phyloP scores from a whole-genome alignment of 2,113 vertebrate species.

The human (Homo sapiens) region GRCh38 chr3:94784001-94784500 shows the following conservation, averaged over 20 bases:
- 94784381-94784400: not conserved
- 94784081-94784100: not conserved
- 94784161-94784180: not conserved
- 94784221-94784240: not conserved
- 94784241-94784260: not conserved
- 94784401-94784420: not conserved
- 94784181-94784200: not conserved
- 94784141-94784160: not conserved
- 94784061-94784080: not conserved
- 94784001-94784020: not conserved
- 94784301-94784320: not conserved
- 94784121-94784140: not conserved
- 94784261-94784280: not conserved
- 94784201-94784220: not conserved
- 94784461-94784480: not conserved
- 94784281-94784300: not conserved
- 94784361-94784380: not conserved
- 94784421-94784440: not conserved
- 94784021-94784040: not conserved
- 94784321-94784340: not conserved
- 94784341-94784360: constrained; percentile 7
- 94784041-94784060: not conserved
- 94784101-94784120: not conserved
- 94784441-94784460: not conserved
- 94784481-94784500: not conserved